Evolutionary conservation across 92 coral and sea anemone species (phyloP).

Genomic region (Bergia sp.): DNA sequence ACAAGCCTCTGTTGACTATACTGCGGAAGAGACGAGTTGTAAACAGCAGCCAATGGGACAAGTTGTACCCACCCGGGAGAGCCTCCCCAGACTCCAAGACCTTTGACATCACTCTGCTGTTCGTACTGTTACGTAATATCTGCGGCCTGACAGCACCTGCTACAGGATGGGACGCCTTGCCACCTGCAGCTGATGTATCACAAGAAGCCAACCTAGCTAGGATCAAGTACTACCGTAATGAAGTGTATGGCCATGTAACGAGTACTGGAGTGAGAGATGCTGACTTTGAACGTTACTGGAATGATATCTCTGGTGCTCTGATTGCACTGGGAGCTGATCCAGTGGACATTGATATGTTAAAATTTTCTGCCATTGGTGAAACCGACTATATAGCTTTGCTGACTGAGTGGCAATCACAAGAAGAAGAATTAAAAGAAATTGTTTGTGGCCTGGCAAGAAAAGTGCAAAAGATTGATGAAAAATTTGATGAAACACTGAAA

Average conservation of each 20-base stretch:
- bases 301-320: constrained; percentile 52
- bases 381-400: neutral
- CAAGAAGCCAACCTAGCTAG: neutral
- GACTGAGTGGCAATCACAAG: neutral
- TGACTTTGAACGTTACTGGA: constrained; percentile 49
- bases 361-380: constrained; percentile 37
- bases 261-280: neutral
- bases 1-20: neutral
- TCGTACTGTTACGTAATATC: no score
- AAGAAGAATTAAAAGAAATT: neutral
- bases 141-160: neutral
- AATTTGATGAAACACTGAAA: no score
- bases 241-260: no score
- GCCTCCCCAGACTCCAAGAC: constrained; percentile 15
- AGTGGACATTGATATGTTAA: constrained; percentile 41
- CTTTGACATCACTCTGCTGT: neutral
- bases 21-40: constrained; percentile 33
- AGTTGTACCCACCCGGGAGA: constrained; percentile 54
- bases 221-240: constrained; percentile 57
- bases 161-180: constrained; percentile 52
- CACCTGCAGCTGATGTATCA: neutral
- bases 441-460: no score
- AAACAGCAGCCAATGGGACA: constrained; percentile 54
- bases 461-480: neutral
- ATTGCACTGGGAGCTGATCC: constrained; percentile 45